These are phyloP conservation scores for Caretta caretta DNA, from an alignment of 2,113 vertebrate genomes.

Conservation along the genomic window DNA sequence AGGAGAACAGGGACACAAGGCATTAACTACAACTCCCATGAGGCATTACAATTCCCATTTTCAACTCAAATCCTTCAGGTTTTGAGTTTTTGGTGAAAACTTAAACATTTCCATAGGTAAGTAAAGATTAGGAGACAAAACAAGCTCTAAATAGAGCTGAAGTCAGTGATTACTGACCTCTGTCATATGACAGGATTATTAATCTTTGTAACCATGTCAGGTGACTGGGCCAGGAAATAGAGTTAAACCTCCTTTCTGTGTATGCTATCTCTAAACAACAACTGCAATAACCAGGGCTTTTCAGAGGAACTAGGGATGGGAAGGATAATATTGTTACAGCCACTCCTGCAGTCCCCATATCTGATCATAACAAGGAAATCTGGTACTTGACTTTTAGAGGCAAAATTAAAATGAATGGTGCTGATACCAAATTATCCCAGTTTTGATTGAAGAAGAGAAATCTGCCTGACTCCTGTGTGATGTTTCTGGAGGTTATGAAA, in stretches of 20 bases:
- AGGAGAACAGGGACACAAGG: slow-evolving; percentile 26
- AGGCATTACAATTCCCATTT: slow-evolving; percentile 16
- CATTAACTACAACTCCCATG: slow-evolving; percentile 53
- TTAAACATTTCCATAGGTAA: too few relatives aligned
- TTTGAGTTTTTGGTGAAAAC: not conserved
- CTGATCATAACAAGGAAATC: not conserved
- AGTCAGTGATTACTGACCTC: not conserved
- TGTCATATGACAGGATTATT: not conserved
- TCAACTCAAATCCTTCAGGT: not conserved
- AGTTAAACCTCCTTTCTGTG: not conserved
- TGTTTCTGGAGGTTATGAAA: not conserved
- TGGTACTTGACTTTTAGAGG: not conserved
- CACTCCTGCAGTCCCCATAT: not conserved
- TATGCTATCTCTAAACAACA: not conserved
- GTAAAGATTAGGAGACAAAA: too few relatives aligned
- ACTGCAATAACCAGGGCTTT: too few relatives aligned
- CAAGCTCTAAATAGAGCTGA: too few relatives aligned
- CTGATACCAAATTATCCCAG: not conserved
- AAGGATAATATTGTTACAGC: not conserved
- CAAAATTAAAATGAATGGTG: not conserved
- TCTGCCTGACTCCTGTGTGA: rapidly evolving
- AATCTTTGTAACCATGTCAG: not conserved
- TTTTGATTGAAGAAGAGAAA: not conserved
- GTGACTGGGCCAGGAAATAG: not conserved
- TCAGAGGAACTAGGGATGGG: not conserved